Conservation (phyloP, 2,797 vertebrate species). For the Acanthopagrus latus region DNA sequence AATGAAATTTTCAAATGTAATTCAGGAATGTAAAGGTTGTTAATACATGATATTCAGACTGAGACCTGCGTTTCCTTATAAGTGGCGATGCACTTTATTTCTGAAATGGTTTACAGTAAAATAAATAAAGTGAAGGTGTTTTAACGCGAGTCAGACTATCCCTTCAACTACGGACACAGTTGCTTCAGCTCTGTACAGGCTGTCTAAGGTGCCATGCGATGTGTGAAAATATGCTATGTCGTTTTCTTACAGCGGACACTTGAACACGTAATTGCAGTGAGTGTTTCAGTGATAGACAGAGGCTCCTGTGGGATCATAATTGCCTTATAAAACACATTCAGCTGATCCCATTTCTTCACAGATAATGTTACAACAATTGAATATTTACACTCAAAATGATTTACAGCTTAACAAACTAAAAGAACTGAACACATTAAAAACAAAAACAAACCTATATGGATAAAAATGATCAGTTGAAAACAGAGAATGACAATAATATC, state of each 20-base stretch:
- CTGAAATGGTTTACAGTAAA: constrained; percentile 78
- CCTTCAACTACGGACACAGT: constrained; percentile 43
- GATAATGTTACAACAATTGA: constrained; percentile 48
- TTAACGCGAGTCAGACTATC: constrained; percentile 65
- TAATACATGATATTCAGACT: constrained; percentile 24
- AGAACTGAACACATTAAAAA: constrained; percentile 6
- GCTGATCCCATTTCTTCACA: constrained; percentile 67
- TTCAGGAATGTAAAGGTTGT: constrained; percentile 27
- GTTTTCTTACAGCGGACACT: constrained; percentile 25
- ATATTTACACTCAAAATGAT: constrained; percentile 62
- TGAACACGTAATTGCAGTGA: constrained; percentile 10
- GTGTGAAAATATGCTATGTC: constrained; percentile 25
- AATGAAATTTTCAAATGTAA: constrained; percentile 26
- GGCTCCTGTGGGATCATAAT: constrained; percentile 50
- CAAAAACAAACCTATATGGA: neutral
- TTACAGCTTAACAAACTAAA: constrained; percentile 37
- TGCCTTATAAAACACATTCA: constrained; percentile 80
- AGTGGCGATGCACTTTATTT: constrained; percentile 79
- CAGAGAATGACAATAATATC: constrained; percentile 2
- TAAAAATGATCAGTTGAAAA: constrained; percentile 7
- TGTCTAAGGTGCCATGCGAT: constrained; percentile 35
- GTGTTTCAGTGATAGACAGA: constrained; percentile 41
- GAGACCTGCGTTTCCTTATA: constrained; percentile 43
- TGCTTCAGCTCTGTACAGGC: constrained; percentile 51
- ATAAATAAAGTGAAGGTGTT: constrained; percentile 82